Base-by-base conservation (phyloP, 2,888 invertebrate species). In the Embidobia sp. region DNA sequence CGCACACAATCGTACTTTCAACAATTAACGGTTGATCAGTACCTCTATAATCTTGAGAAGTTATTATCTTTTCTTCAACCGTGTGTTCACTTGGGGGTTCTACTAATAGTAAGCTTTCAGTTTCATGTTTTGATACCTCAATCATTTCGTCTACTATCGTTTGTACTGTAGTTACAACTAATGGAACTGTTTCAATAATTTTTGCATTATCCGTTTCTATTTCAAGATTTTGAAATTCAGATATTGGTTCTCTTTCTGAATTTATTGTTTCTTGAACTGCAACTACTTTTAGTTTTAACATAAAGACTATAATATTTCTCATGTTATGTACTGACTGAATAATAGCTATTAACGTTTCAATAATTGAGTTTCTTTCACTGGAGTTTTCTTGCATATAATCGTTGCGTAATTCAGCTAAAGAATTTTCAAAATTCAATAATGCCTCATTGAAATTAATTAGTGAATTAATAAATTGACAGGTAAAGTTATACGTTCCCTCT, bases 291-390 rank as follows among this genome's bases (percentile, higher is more conserved):
- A 8, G n/a, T 29, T 29, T 29, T 29, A 5, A 29, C 8, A 5
- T 29, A 8, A 6, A 22, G 40, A 3, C 29, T 6, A 63, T 55
- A 2, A 82, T 59, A 48, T 82, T 77, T 27, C 81, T 82, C 4
- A 88, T 83, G 2, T 80, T 81, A n/a, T 85, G 76, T 8, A 88
- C 57, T 1, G 86, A 86, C 3, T 82, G 82, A 2, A 84, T 74
- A 7, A 88, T 84, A 15, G 86, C 87, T 1, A 82, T 79, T 10
- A 89, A 79, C 0, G 88, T 89, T 61, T 88, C 89, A 8, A 87
- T 80, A 8, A 87, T 81, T 0, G 89, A 87, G 0, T 84, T 81
- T 19, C 84, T 83, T 46, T 85, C 82, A 11, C 83, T 80, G 0
- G 78, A 79, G 4, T 83, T 80, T 48, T 85, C 85, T 1, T 77